phyloP scores from a whole-genome alignment of 2,113 vertebrate genomes.

The Cervus canadensis region DNA sequence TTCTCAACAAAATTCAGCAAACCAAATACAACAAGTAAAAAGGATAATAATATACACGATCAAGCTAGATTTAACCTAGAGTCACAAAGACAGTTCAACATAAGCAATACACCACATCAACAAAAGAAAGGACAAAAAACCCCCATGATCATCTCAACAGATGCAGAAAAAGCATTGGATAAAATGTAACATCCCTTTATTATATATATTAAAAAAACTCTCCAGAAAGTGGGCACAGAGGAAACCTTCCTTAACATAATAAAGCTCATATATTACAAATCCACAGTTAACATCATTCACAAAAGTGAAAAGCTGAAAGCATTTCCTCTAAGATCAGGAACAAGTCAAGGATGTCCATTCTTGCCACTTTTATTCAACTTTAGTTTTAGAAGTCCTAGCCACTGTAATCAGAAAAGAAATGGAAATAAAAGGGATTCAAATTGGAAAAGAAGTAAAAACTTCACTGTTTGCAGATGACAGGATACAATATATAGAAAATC shows the following conservation, averaged over 20 bases:
- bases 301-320: not conserved
- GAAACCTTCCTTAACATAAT: not conserved
- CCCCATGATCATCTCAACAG: not conserved
- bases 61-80: not conserved
- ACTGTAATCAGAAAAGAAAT: not conserved
- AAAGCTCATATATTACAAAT: not conserved
- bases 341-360: not conserved
- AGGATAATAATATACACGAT: not conserved
- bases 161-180: not conserved
- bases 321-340: not conserved
- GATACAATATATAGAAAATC: not conserved
- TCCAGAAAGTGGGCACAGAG: not conserved
- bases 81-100: not conserved
- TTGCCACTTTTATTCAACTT: not conserved
- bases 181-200: not conserved
- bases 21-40: not conserved
- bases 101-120: not conserved
- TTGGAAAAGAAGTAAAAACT: not conserved
- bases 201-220: not conserved
- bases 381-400: not conserved
- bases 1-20: not conserved
- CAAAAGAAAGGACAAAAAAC: not conserved
- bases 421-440: not conserved
- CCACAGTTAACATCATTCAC: not conserved
- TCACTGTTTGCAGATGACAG: not conserved